Conservation (phyloP, 2,797 vertebrate genomes). For the Girardinus metallicus region DNA sequence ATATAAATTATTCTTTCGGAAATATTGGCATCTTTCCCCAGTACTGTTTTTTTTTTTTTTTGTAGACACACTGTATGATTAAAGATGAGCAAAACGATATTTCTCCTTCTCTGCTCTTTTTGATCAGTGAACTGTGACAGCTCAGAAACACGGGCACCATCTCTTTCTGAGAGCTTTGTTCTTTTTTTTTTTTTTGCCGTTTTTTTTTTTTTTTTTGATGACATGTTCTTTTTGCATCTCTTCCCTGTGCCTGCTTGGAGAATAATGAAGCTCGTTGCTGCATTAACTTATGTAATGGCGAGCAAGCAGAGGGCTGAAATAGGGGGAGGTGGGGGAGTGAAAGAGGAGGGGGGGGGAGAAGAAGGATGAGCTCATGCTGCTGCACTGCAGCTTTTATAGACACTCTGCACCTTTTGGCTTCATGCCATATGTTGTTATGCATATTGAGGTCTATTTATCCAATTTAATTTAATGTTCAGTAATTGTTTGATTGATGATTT, state of each 20-base stretch:
- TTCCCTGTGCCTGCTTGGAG: constrained; percentile 52
- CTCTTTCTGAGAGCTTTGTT: constrained; percentile 25
- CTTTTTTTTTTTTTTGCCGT: background rate
- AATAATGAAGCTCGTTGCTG: constrained; percentile 77
- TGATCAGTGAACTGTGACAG: constrained; percentile 29
- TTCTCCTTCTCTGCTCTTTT: constrained; percentile 25
- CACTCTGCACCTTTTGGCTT: constrained; percentile 60
- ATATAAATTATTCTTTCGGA: constrained; percentile 2
- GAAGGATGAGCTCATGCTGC: constrained; percentile 82
- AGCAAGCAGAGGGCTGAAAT: constrained; percentile 43
- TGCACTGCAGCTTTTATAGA: constrained; percentile 78
- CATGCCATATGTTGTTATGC: constrained; percentile 24
- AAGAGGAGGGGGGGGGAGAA: constrained; percentile 35
- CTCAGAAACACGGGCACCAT: constrained; percentile 13
- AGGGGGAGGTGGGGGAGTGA: background rate
- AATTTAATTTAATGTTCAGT: background rate
- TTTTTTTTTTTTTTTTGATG: constrained; percentile 52
- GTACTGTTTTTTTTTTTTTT: background rate
- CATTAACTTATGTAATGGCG: constrained; percentile 80
- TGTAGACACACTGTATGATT: constrained; percentile 22
- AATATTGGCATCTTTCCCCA: constrained; percentile 7
- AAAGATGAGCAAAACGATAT: constrained; percentile 10
- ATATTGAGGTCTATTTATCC: constrained; percentile 21
- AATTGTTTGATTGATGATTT: background rate
- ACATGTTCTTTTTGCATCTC: constrained; percentile 69